Evolutionary conservation across 35 echinoderm and acorn worm genomes (phyloP).

Genomic region (Lytechinus pictus): DNA sequence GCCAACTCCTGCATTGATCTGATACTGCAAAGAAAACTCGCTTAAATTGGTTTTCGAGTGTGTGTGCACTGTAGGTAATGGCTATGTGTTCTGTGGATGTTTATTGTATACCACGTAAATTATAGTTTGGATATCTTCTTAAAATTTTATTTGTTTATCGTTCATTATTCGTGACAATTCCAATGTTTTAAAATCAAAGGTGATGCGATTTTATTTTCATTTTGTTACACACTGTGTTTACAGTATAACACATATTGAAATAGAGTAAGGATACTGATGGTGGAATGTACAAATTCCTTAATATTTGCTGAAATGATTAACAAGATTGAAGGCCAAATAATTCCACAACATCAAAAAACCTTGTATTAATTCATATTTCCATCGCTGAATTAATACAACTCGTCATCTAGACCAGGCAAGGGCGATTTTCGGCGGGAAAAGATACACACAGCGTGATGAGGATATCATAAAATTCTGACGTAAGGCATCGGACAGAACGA

Average conservation of each 20-base stretch:
- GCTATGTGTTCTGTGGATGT: not conserved
- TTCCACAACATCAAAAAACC: too few relatives aligned
- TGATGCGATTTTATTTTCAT: too few relatives aligned
- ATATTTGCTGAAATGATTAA: too few relatives aligned
- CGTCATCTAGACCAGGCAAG: not conserved
- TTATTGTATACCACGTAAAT: not conserved
- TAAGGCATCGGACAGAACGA: not conserved
- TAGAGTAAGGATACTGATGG: too few relatives aligned
- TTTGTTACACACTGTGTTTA: too few relatives aligned
- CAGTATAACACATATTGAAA: too few relatives aligned
- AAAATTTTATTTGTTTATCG: not conserved
- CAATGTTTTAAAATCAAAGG: not conserved
- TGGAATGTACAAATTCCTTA: too few relatives aligned
- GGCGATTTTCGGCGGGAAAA: not conserved
- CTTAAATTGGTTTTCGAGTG: not conserved
- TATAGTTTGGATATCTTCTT: not conserved
- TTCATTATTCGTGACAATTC: not conserved
- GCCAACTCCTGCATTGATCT: constrained; percentile 1
- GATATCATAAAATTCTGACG: not conserved
- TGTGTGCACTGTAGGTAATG: not conserved
- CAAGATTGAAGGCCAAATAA: too few relatives aligned
- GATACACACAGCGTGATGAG: not conserved
- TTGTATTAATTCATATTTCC: too few relatives aligned
- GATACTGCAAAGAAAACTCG: not conserved
- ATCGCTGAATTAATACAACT: too few relatives aligned